phyloP scores from a whole-genome alignment of 1,140 invertebrate genomes.

The Halyomorpha halys region DNA sequence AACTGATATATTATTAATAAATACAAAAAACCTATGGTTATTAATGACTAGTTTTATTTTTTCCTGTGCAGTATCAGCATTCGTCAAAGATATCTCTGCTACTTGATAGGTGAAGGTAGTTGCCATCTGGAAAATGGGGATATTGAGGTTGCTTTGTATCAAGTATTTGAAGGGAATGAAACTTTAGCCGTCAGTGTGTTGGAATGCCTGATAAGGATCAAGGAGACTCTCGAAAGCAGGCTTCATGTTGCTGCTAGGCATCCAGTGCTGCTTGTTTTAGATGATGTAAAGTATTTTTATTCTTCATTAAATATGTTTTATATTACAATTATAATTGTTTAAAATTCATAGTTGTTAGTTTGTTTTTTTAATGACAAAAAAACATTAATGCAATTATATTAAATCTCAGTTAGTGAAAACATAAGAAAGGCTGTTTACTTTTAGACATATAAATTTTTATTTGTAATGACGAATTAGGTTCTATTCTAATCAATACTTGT shows the following conservation, averaged over 20 bases:
- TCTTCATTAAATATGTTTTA: neutral
- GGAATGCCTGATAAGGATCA: neutral
- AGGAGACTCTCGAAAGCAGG: neutral
- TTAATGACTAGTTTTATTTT: neutral
- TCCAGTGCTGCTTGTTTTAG: neutral
- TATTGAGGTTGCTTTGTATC: neutral
- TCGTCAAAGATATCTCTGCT: conserved; percentile 14
- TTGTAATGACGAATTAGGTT: too few species aligned
- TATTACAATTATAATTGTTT: neutral
- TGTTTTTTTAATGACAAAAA: too few species aligned
- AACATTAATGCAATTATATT: too few species aligned
- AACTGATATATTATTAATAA: too few species aligned
- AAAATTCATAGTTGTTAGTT: too few species aligned
- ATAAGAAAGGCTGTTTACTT: too few species aligned
- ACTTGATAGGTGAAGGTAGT: conserved; percentile 6
- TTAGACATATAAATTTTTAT: too few species aligned
- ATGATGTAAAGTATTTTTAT: conserved; percentile 3
- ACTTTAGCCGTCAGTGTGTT: neutral
- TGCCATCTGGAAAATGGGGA: neutral
- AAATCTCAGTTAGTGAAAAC: too few species aligned
- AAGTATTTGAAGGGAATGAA: conserved; percentile 5
- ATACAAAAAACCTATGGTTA: too few species aligned
- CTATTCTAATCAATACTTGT: too few species aligned
- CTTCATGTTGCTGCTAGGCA: neutral
- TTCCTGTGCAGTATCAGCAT: neutral